Base-by-base conservation (phyloP, 2,113 vertebrate species). In the Patagioenas fasciata region DNA sequence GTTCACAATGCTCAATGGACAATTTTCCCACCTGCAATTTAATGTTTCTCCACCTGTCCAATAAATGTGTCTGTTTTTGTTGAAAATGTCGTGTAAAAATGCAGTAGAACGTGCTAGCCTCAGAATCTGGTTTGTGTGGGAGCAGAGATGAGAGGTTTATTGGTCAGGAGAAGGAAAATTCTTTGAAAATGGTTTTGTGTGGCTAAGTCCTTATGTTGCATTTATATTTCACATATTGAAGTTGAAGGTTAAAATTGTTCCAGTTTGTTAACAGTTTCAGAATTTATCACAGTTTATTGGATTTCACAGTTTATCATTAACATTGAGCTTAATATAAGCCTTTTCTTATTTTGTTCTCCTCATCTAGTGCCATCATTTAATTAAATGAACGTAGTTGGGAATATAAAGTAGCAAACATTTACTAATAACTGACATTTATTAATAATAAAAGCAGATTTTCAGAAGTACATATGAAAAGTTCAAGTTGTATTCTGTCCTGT, bases 21-120 rank as follows among this genome's bases (percentile, higher is more conserved):
- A 42, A 11, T 89, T 97, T 85, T 89, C 85, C 32, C 69, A 92
- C 91, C 62, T 80, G 65, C 51, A 91, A 78, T 79, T 81, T 38
- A 42, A 85, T 90, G 47, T 94, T 85, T 85, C 74, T 94, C 85
- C n/a, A 38, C n/a, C 54, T 80, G 15, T 93, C 95, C 89, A 57
- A 70, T 70, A 69, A 60, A 61, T 91, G 23, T 57, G 15, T 80
- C 80, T 80, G 19, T 3, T 54, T 93, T 95, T 64, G 25, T 90
- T 89, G 83, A 61, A 95, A 89, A 57, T 93, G 66, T 92, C 51
- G 2, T 81, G 47, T 31, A 34, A 69, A 72, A 96, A 38, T 58
- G 51, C 20, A 83, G 31, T 36, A 86, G 61, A 85, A 61, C 36
- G 32, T 72, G 42, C 51, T 79, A 1, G 34, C 31, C 56, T 53